A percentile compares a stretch with the other conserved stretches of the same genome.
These are phyloP conservation scores for Piscicola geometra DNA, from an alignment of 2,888 invertebrate genomes.

Conservation along the genomic window DNA sequence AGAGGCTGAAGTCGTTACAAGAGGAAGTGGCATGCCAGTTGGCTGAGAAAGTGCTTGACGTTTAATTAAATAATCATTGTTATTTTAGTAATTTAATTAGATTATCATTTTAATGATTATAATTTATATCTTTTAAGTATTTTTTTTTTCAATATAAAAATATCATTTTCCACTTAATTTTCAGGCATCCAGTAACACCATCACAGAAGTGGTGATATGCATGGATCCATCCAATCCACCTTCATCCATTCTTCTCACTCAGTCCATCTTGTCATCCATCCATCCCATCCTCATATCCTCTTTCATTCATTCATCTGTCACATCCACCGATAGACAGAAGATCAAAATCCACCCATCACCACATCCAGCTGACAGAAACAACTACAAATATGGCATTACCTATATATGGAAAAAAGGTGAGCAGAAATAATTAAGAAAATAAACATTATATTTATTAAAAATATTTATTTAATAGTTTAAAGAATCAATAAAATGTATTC, in stretches of 20 bases:
- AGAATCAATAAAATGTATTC: neutral
- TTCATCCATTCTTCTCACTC: conserved; percentile 65
- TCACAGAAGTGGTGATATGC: conserved; percentile 65
- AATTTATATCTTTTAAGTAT: neutral
- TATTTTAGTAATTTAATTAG: neutral
- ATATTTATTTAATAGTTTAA: neutral
- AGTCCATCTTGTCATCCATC: conserved; percentile 60
- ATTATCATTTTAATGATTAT: neutral
- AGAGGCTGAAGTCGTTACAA: neutral
- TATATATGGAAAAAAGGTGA: conserved; percentile 75
- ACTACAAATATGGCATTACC: conserved; percentile 61
- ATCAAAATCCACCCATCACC: conserved; percentile 41
- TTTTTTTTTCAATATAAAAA: neutral
- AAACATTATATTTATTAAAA: neutral
- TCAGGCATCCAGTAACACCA: neutral
- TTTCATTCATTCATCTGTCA: conserved; percentile 66
- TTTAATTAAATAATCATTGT: neutral
- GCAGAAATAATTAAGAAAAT: conserved; percentile 39
- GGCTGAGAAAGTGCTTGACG: too few relatives aligned
- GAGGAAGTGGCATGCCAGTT: neutral
- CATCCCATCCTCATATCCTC: conserved; percentile 61
- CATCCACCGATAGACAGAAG: conserved; percentile 48
- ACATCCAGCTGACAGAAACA: conserved; percentile 45
- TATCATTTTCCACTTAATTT: neutral
- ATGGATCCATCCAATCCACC: conserved; percentile 66